Base-by-base conservation (phyloP, 2,797 vertebrate genomes). In the Manis javanica region DNA sequence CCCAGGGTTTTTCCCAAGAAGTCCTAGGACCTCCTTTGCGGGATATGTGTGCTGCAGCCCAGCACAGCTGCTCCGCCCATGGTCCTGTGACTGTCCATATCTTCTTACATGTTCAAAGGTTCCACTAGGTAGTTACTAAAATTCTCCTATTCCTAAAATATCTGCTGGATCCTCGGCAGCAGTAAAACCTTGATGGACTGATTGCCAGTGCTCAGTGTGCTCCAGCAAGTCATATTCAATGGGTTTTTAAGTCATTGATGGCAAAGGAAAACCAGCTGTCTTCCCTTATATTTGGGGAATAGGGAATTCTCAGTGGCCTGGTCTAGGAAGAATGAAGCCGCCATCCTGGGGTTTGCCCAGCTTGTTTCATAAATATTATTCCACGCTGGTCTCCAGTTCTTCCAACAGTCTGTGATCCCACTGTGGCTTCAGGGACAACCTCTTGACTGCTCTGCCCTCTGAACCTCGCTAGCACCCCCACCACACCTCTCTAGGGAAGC, bases 281-380 rank as follows among this genome's bases (percentile, higher is more conserved):
- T 63, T 63, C 39, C 86, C 10, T 78, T 18, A 21, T 34, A 29
- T 53, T 66, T 68, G 23, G 18, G 31, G 39, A 69, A 63, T 61
- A 37, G 42, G 39, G 26, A 87, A 87, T 87, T 87, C 71, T 90
- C 59, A 74, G 49, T 7, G 12, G 19, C 55, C 15, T 26, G 42
- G 75, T 61, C 77, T 75, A 39, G 26, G 49, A 82, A 37, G 31
- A 51, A 78, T 42, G 55, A 92, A 42, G 51, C 3, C 66, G 29
- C 77, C 49, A 46, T 57, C 37, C 2, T 19, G 31, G 68, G n/a
- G 29, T 88, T 88, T 88, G 34, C 68, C 74, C 15, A 75, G 68
- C 72, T 91, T 64, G 78, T 75, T 94, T 95, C 89, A 26, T 95
- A 96, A 94, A 96, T 94, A 95, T 96, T 95, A 86, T 92, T 83